A percentile compares a stretch with the other conserved stretches of the same genome.
Conservation (phyloP, 2,888 invertebrate species). For the Scaptomyza cyrtandrae region DNA sequence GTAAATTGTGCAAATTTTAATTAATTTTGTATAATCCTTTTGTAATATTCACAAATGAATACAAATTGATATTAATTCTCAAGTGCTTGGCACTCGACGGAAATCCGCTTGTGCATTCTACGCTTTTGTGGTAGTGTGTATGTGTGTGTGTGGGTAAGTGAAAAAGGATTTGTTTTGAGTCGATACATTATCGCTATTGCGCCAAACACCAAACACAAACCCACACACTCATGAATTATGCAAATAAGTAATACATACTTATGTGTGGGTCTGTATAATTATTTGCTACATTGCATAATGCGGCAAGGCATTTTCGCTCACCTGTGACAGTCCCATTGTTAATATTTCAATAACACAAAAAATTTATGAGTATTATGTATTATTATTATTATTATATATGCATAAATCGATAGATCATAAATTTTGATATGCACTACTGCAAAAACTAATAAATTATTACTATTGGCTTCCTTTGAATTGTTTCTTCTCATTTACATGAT, state of each 20-base stretch:
- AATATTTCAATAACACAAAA: constrained; percentile 1
- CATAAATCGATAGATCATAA: constrained; percentile 71
- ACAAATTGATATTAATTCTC: constrained; percentile 78
- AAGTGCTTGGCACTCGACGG: constrained; percentile 65
- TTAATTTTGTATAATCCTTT: constrained; percentile 77
- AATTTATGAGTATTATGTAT: neutral
- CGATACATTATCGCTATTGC: constrained; percentile 26
- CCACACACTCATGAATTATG: constrained; percentile 64
- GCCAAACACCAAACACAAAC: constrained; percentile 15
- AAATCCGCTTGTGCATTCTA: constrained; percentile 55
- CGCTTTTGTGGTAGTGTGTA: neutral
- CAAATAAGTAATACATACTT: constrained; percentile 54
- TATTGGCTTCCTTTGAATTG: constrained; percentile 43
- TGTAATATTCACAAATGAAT: constrained; percentile 79
- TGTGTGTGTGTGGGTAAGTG: constrained; percentile 42
- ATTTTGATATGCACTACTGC: constrained; percentile 48
- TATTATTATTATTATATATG: neutral
- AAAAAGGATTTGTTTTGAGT: constrained; percentile 50
- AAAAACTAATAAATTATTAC: constrained; percentile 54
- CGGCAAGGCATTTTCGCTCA: constrained; percentile 21
- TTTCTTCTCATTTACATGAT: constrained; percentile 26
- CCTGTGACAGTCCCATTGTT: constrained; percentile 20
- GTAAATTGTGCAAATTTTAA: constrained; percentile 71
- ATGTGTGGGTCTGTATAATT: constrained; percentile 33
- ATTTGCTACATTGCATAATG: constrained; percentile 30